phyloP scores from a whole-genome alignment of 2,113 vertebrate genomes.

The Pristiophorus japonicus region DNA sequence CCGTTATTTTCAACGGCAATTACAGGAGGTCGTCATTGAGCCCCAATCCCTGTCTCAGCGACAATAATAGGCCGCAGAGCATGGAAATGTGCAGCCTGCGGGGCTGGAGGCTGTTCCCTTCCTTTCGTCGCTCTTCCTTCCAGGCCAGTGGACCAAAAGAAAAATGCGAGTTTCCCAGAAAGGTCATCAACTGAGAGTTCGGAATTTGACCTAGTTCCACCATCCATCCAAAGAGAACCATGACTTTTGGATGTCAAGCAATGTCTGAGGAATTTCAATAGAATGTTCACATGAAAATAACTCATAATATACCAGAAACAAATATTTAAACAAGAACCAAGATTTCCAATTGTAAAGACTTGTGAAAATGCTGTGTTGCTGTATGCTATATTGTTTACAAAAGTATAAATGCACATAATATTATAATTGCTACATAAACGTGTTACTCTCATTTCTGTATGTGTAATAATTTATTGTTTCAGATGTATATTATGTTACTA shows the following conservation, averaged over 20 bases:
- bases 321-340: slow-evolving; percentile 8
- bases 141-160: neutral
- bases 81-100: slow-evolving; percentile 66
- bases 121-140: slow-evolving; percentile 56
- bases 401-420: neutral
- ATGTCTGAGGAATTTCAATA: neutral
- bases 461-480: slow-evolving; percentile 24
- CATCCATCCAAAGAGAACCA: neutral
- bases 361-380: slow-evolving; percentile 21
- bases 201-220: neutral
- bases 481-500: slow-evolving; percentile 23
- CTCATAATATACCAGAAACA: slow-evolving; percentile 7
- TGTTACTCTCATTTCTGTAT: slow-evolving; percentile 1
- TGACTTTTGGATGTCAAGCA: neutral
- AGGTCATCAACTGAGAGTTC: neutral
- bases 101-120: slow-evolving; percentile 59
- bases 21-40: slow-evolving; percentile 75
- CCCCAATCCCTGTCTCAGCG: slow-evolving; percentile 66
- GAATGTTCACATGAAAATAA: neutral
- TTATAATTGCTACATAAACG: slow-evolving; percentile 28
- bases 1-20: slow-evolving; percentile 76
- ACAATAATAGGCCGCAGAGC: slow-evolving; percentile 56
- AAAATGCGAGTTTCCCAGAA: neutral
- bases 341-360: neutral
- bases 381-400: slow-evolving; percentile 26